Evolutionary conservation across 2,113 vertebrate species (phyloP).

Genomic region (Rhinichthys klamathensis): DNA sequence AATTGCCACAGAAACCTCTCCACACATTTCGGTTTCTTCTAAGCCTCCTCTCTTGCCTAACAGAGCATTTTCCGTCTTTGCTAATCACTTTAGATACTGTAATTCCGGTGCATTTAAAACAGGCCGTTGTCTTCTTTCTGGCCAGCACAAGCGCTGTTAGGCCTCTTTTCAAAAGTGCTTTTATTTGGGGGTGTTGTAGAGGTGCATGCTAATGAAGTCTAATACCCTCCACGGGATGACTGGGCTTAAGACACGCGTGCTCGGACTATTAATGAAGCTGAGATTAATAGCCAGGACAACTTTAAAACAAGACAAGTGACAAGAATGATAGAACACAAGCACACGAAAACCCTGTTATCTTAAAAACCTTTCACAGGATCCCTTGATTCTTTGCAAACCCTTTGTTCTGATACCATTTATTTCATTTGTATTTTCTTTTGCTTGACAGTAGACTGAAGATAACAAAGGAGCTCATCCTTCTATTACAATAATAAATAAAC

Average conservation of each 20-base stretch:
- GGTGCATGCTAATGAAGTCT: constrained; percentile 43
- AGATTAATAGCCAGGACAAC: constrained; percentile 38
- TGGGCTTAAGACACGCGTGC: constrained; percentile 14
- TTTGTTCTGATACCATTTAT: not conserved
- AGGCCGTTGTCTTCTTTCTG: constrained; percentile 18
- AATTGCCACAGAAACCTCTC: not conserved
- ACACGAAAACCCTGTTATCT: not conserved
- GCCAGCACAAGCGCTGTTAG: constrained; percentile 5
- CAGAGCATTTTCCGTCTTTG: not conserved
- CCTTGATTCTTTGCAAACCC: not conserved
- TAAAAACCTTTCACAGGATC: not conserved
- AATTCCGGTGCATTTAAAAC: constrained; percentile 25
- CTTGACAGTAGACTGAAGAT: not conserved
- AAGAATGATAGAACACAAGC: constrained; percentile 17
- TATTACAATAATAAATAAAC: constrained; percentile 23
- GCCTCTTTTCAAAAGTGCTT: constrained; percentile 23
- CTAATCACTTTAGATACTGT: constrained; percentile 14
- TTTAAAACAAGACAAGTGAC: constrained; percentile 20
- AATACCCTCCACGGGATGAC: constrained; percentile 41
- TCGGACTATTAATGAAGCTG: constrained; percentile 37
- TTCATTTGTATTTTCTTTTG: not conserved
- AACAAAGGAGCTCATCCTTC: not conserved
- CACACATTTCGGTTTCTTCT: not conserved
- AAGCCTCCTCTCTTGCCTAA: not conserved
- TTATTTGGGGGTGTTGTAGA: constrained; percentile 41